Base-by-base conservation (phyloP, 1,140 invertebrate genomes). In the Caenorhabditis remanei region DNA sequence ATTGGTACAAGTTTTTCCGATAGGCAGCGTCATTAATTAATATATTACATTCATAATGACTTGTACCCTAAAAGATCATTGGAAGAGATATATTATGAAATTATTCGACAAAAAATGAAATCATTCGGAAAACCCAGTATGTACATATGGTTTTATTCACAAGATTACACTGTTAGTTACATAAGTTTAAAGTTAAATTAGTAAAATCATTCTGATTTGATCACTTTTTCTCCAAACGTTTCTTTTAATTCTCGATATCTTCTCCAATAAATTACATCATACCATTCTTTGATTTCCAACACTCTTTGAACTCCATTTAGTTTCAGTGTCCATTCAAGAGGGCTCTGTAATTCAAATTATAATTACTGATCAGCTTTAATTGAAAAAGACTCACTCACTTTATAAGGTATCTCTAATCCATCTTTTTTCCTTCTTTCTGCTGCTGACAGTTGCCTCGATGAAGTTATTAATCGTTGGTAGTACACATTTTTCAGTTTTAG, bases 271-370 rank as follows among this genome's bases (percentile, higher is more conserved):
- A 41, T 71, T 40, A 71, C 65, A 41, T 71, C 65, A 71, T 71
- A 71, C 65, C 65, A 71, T 46, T 71, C 65, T 46, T 46, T 71
- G 65, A 71, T 71, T 16, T 71, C 65, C 11, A 71, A 9, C n/a
- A 71, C 65, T 46, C 16, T 71, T 71, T 24, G 65, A 71, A 46
- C 19, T 0, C 65, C 65, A 8, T 46, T 13, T 24, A 71, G 65
- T 32, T 71, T 71, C 65, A 71, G 41, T 41, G 65, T 71, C 65
- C 65, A 71, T 71, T 71, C 65, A 40, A 71, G 16, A 14, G 65
- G 65, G 16, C 65, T 71, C 65, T 71, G 65, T 11, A 65, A 65
- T 65, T 9, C 1, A 40, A 65, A 40, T 0, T 32, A 32, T 0
- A 32, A 32, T 32, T 32, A 32, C 32, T 32, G 8, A 3, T 2